Evolutionary conservation across 2,888 invertebrate species (phyloP).

Genomic region (Eupithecia insigniata): DNA sequence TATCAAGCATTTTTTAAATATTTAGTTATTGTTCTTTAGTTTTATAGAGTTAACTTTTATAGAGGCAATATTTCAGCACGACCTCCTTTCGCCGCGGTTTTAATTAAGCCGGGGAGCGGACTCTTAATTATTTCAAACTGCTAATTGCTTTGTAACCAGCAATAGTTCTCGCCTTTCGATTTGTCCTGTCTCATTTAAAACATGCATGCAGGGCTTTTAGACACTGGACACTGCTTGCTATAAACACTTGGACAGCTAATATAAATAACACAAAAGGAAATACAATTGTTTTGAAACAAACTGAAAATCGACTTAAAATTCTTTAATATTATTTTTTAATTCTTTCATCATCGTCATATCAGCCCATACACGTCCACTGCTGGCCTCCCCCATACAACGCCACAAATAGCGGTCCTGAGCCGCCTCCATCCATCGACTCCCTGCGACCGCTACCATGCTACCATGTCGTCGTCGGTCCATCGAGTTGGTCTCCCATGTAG

Average conservation of each 20-base stretch:
- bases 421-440: too few relatives aligned
- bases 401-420: too few relatives aligned
- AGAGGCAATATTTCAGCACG: conserved; percentile 40
- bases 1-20: neutral
- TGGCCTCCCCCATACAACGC: too few relatives aligned
- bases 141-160: conserved; percentile 32
- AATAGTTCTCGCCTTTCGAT: conserved; percentile 34
- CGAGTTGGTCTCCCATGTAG: too few relatives aligned
- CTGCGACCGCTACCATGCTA: too few relatives aligned
- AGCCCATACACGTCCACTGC: too few relatives aligned
- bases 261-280: conserved; percentile 4
- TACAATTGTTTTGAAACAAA: too few relatives aligned
- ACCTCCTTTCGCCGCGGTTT: conserved; percentile 52
- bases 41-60: conserved; percentile 29
- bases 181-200: conserved; percentile 33
- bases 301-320: too few relatives aligned
- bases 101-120: conserved; percentile 53
- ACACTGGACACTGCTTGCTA: conserved; percentile 18
- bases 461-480: too few relatives aligned
- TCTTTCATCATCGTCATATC: too few relatives aligned
- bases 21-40: conserved; percentile 3
- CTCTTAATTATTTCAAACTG: conserved; percentile 46
- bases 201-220: conserved; percentile 19
- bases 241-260: conserved; percentile 2
- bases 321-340: too few relatives aligned